Evolutionary conservation across 2,113 vertebrate genomes (phyloP).

Genomic region (Pelecanoides urinatrix): DNA sequence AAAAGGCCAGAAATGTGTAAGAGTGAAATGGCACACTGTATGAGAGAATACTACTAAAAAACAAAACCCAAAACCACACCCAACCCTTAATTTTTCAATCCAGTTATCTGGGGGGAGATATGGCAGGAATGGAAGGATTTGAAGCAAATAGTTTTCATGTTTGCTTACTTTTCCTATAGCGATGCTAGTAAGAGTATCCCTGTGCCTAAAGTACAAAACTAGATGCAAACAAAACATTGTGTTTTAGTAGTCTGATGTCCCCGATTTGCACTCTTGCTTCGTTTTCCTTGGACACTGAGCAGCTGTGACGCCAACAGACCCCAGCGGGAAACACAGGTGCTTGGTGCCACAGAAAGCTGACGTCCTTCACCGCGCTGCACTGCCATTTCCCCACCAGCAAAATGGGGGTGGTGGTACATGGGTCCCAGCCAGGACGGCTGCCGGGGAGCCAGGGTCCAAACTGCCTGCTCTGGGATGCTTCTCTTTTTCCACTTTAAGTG

Average conservation of each 20-base stretch:
- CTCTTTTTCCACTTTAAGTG: background rate
- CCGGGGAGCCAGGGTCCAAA: background rate
- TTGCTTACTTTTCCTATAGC: background rate
- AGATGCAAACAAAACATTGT: background rate
- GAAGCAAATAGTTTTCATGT: background rate
- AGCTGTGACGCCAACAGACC: fast-evolving
- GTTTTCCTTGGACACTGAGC: fast-evolving
- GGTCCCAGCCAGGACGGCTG: background rate
- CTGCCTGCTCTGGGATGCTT: background rate
- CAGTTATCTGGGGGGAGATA: background rate
- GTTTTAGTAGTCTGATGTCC: background rate
- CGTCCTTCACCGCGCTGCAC: fast-evolving
- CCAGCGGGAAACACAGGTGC: background rate
- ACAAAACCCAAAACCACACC: background rate
- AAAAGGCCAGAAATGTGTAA: background rate
- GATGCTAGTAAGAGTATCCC: background rate
- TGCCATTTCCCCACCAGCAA: background rate
- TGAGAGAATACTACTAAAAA: background rate
- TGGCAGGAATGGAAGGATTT: background rate
- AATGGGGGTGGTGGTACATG: fast-evolving
- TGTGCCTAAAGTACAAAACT: background rate
- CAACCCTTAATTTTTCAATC: background rate
- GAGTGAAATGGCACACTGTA: background rate
- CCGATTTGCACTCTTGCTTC: fast-evolving
- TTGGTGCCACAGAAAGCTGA: background rate